phyloP scores from a whole-genome alignment of 2,888 invertebrate genomes.

The Tolmerus cingulatus region DNA sequence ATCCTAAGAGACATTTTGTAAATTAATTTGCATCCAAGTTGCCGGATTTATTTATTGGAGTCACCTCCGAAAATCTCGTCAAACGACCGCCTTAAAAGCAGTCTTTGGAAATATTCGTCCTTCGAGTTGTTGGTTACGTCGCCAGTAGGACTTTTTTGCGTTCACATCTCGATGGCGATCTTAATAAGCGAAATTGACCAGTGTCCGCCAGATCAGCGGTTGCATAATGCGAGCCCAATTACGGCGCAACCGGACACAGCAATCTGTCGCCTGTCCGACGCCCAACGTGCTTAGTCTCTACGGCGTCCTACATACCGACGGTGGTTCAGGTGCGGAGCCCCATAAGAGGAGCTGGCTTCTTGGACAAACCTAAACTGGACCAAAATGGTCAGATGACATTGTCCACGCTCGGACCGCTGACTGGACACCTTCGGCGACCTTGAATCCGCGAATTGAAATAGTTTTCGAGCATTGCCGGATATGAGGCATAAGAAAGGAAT shows the following conservation, averaged over 20 bases:
- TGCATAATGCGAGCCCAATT: neutral
- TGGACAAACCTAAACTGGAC: neutral
- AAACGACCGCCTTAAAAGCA: neutral
- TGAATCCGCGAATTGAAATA: neutral
- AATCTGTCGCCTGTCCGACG: neutral
- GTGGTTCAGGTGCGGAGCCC: slow-evolving; percentile 1
- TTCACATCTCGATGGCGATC: neutral
- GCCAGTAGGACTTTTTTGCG: neutral
- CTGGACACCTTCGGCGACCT: neutral
- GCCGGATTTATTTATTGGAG: neutral
- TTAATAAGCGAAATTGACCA: slow-evolving; percentile 6
- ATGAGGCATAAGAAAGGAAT: neutral
- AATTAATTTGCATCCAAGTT: neutral
- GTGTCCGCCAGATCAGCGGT: neutral
- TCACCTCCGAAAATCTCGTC: slow-evolving; percentile 2
- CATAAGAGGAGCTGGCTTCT: neutral
- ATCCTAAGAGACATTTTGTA: neutral
- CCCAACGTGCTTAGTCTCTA: neutral
- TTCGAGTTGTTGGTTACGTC: slow-evolving; percentile 12
- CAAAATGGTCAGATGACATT: neutral
- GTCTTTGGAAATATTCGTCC: neutral
- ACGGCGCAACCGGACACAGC: slow-evolving; percentile 9
- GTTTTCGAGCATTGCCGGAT: neutral
- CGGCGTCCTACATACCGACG: slow-evolving; percentile 10
- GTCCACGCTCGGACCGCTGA: neutral